Base-by-base conservation (phyloP, 2,888 invertebrate species). In the Troglohyphantes excavatus region DNA sequence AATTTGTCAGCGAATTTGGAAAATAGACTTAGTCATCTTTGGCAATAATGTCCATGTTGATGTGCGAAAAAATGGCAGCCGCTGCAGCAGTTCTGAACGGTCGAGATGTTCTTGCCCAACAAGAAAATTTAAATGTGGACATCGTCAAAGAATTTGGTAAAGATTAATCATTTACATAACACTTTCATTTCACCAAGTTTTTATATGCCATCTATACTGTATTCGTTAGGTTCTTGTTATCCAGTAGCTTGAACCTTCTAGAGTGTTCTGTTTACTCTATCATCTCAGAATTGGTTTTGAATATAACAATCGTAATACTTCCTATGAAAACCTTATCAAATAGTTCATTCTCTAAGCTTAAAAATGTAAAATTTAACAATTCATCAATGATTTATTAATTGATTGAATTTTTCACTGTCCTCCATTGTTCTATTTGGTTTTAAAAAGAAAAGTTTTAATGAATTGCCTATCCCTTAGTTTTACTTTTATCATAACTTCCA, bases 111-210 rank as follows among this genome's bases (percentile, higher is more conserved):
- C 65, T 86, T 59, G 26, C 85, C 39, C 68, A 86, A 27, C 61
- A 68, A 29, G 85, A 78, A 39, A 86, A 39, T 7, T 19, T 61
- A n/a, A 78, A 70, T 78, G 76, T 43, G 19, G 78, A 76, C 65
- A 86, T 86, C 26, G 85, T 26, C 23, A 76, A 86, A 43, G 78
- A 86, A 78, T 86, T 86, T 78, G 78, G 85, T 86, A 70, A 78
- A 29, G 21, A 39, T 43, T 11, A 59, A 61, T 39, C 33, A 43
- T 23, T n/a, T 63, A n/a, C 7, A 63, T 59, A 13, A 27, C 17
- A 13, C 13, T 17, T 59, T 13, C 1, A 17, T 13, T 53, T 13
- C 53, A n/a, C 17, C 53, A 53, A 53, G n/a, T 53, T 53, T 53
- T 53, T 53, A n/a, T n/a, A 13, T 13, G 17, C 5, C n/a, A 53